Base-by-base conservation (phyloP, 2,888 invertebrate species). In the Dryomyza anilis region DNA sequence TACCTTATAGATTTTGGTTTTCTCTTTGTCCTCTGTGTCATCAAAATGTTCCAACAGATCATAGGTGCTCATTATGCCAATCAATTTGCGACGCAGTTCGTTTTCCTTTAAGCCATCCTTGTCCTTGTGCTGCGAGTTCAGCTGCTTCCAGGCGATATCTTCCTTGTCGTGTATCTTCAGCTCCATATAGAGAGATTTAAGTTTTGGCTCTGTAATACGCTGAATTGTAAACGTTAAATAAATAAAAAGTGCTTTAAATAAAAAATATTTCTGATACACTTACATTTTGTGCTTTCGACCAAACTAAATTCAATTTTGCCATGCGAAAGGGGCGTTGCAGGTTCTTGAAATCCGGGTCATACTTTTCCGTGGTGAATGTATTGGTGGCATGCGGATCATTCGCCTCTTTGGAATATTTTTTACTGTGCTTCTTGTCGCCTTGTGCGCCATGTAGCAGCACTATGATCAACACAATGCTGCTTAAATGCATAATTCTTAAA, bases 141-240 rank as follows among this genome's bases (percentile, higher is more conserved):
- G 81, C 76, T 91, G 89, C 81, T 97, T 97, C 81, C 89, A 89
- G 0, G 90, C 88, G 36, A 95, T 85, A 85, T 97, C 96, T 81
- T 95, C 93, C 84, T 96, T 96, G 77, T 97, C 96, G 68, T 96
- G 96, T 48, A 95, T 87, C 85, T 93, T 94, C 6, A 97, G 84
- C 76, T 96, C 96, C 78, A 92, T 92, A 78, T 92, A 94, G 21
- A 97, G 80, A 0, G 94, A 93, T 76, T 93, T 92, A 29, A 97
- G 83, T 81, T 95, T 95, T 0, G 90, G 87, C 76, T 94, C 93
- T 4, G 94, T 90, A 45, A 96, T 81, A 67, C 93, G 87, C 95
- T 83, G 56, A 4, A 64, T 62, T 33, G 21, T 64, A 19, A 53
- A 16, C 19, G 3, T 16, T 55, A 10, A 36, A 39, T 25, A 23